Base-by-base conservation (phyloP, 1,140 invertebrate species). In the Formica exsecta region DNA sequence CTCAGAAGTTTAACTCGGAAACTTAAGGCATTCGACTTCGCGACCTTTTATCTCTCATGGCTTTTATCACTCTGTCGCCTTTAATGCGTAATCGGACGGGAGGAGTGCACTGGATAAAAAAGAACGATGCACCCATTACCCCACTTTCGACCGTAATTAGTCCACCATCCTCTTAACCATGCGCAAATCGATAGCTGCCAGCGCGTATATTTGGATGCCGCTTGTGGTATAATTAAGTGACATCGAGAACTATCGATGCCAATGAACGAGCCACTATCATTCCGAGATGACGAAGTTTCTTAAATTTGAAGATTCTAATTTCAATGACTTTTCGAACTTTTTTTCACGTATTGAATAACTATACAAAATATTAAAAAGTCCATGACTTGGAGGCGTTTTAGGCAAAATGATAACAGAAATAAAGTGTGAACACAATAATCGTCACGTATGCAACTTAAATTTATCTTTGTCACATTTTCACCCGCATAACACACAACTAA, bases 131-230 rank as follows among this genome's bases (percentile, higher is more conserved):
- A 61, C 25, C 68, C 54, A 83, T 83, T 83, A 83, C 36, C 68
- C 79, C 54, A 83, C 57, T 83, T 83, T 83, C 54, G 38, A 61
- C 54, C 68, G 54, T 83, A 83, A 83, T 83, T 83, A 83, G 68
- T 74, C 25, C n/a, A 74, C 54, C 29, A 44, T n/a, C 29, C 38
- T 61, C 36, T 41, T 38, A 32, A 73, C 71, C n/a, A n/a, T 62
- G 68, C 29, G 41, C 68, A n/a, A 70, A 83, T 83, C 79, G 44
- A 83, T 83, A 59, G 19, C 38, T 13, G 79, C 38, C 61, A 44
- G 11, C 51, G 7, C 25, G 8, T 83, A 81, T 81, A 73, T 74
- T 83, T 62, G 68, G 32, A 83, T 61, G 38, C 25, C 16, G 19
- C 38, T 57, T 71, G 51, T 57, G 57, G 19, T n/a, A 61, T 62